These are phyloP conservation scores for Tridacna crocea DNA, from an alignment of 2,888 invertebrate genomes.

Conservation along the genomic window DNA sequence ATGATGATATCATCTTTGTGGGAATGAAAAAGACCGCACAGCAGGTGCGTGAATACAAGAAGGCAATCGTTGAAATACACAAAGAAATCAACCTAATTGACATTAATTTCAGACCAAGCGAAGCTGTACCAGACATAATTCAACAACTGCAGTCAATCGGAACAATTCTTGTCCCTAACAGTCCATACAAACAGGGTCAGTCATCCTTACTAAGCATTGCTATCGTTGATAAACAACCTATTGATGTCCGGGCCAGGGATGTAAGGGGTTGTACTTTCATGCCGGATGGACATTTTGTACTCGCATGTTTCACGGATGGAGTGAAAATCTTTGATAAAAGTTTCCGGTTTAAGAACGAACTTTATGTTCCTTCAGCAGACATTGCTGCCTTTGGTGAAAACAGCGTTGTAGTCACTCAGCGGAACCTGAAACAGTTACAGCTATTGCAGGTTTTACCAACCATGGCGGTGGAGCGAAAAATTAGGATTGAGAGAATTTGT, in stretches of 20 bases:
- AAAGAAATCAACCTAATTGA: background rate
- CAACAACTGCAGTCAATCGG: constrained; percentile 1
- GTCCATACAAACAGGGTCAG: constrained; percentile 6
- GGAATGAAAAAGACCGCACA: constrained; percentile 7
- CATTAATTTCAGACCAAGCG: background rate
- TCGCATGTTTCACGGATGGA: constrained; percentile 19
- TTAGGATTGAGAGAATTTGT: constrained; percentile 6
- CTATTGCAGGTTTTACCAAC: background rate
- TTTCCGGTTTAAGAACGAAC: background rate
- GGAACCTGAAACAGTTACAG: constrained; percentile 3
- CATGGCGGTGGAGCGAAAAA: constrained; percentile 11
- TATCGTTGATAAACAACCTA: constrained; percentile 7
- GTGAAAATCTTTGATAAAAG: constrained; percentile 4
- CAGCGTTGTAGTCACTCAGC: constrained; percentile 1
- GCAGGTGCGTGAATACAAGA: constrained; percentile 8
- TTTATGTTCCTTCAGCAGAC: constrained; percentile 16
- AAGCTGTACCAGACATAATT: background rate
- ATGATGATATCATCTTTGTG: constrained; percentile 21
- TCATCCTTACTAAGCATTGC: constrained; percentile 5
- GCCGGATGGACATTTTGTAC: constrained; percentile 18
- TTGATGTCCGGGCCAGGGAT: constrained; percentile 6
- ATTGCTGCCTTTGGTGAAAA: constrained; percentile 1
- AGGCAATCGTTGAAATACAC: background rate
- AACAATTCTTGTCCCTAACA: background rate
- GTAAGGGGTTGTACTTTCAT: constrained; percentile 15